A percentile compares a stretch with the other conserved stretches of the same genome.
These are phyloP conservation scores for Mechanitis messenoides DNA, from an alignment of 2,888 invertebrate species.

Conservation along the genomic window DNA sequence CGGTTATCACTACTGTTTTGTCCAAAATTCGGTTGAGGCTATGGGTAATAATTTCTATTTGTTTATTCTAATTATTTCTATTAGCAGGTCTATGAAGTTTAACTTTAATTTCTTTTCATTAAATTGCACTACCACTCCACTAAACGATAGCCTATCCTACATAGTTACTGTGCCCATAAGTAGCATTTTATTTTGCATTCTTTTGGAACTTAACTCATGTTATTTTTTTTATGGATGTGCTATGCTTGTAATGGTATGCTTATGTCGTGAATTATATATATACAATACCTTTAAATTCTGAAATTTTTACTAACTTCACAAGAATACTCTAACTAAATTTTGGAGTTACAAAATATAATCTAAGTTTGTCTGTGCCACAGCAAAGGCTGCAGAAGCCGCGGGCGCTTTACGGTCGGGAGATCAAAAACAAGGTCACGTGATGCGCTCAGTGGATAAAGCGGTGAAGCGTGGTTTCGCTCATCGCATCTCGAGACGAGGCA, in stretches of 20 bases:
- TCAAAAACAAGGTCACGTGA: conserved; percentile 31
- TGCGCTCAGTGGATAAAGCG: conserved; percentile 49
- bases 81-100: background rate
- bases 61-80: background rate
- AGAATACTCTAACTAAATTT: too few species aligned
- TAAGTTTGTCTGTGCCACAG: conserved; percentile 32
- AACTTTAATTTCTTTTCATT: too few species aligned
- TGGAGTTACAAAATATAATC: background rate
- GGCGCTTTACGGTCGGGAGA: conserved; percentile 41
- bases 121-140: too few species aligned
- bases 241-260: too few species aligned
- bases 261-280: too few species aligned
- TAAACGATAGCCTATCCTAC: too few species aligned
- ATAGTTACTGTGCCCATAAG: too few species aligned
- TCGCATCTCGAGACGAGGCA: conserved; percentile 43
- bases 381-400: conserved; percentile 47
- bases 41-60: conserved; percentile 45
- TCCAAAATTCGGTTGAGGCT: conserved; percentile 49
- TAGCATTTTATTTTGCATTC: too few species aligned
- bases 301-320: too few species aligned
- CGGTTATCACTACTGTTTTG: conserved; percentile 65
- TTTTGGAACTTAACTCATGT: too few species aligned
- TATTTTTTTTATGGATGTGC: too few species aligned
- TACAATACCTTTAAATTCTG: too few species aligned
- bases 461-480: conserved; percentile 47